A percentile compares a stretch with the other conserved stretches of the same genome.
Conservation (phyloP, 2,113 vertebrate species). For the Bucco capensis region DNA sequence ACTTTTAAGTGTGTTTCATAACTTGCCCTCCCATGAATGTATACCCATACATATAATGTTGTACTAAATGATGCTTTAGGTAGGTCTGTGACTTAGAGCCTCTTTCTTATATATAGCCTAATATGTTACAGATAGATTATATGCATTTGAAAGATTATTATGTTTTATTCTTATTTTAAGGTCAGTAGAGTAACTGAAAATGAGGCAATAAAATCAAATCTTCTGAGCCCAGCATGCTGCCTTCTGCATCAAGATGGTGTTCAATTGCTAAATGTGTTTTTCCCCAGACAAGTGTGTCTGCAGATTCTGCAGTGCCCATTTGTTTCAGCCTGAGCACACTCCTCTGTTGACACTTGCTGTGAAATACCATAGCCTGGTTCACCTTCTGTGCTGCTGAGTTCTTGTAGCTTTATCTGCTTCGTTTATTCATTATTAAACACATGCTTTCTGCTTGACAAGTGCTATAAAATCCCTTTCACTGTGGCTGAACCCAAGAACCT, state of each 20-base stretch:
- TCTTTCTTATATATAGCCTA: background rate
- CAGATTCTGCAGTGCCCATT: constrained; percentile 3
- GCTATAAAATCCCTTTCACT: constrained; percentile 32
- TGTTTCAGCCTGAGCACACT: constrained; percentile 27
- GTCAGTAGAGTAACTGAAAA: constrained; percentile 4
- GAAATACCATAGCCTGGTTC: constrained; percentile 35
- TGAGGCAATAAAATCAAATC: background rate
- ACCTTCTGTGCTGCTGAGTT: constrained; percentile 32
- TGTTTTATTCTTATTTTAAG: background rate
- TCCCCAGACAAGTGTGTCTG: background rate
- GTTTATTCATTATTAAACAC: constrained; percentile 47
- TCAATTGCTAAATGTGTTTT: background rate
- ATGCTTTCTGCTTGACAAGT: constrained; percentile 31
- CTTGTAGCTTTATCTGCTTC: constrained; percentile 20
- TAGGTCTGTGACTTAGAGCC: background rate
- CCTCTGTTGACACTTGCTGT: background rate
- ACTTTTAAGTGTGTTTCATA: background rate
- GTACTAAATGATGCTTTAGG: background rate
- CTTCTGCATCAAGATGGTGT: background rate
- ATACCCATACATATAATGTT: background rate
- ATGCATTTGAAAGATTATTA: background rate
- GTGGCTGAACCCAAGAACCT: constrained; percentile 5
- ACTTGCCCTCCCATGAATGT: background rate
- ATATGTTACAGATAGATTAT: background rate
- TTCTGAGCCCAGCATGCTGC: background rate